Conservation (phyloP, 1,140 invertebrate species). For the Laupala kohalensis region DNA sequence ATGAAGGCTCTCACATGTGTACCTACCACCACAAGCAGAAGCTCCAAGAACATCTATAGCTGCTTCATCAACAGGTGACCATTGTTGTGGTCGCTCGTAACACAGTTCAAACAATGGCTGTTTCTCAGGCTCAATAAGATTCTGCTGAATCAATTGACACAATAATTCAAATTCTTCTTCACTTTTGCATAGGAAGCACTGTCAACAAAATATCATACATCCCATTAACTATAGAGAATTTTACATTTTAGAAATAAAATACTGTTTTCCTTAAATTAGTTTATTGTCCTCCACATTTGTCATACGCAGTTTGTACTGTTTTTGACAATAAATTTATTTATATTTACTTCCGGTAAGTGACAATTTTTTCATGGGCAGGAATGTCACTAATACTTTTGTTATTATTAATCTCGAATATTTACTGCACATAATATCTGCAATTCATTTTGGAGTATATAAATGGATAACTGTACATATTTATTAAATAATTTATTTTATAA, state of each 20-base stretch:
- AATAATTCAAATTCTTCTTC: conserved; percentile 72
- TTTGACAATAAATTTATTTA: too few species aligned
- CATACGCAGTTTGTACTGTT: too few species aligned
- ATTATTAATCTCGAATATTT: too few species aligned
- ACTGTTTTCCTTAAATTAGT: too few species aligned
- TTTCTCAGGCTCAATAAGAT: conserved; percentile 48
- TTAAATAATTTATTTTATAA: too few species aligned
- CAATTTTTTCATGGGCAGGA: too few species aligned
- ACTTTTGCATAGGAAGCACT: conserved; percentile 84
- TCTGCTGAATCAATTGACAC: conserved; percentile 50
- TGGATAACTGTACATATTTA: too few species aligned
- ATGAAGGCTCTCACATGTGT: not conserved
- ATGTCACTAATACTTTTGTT: too few species aligned
- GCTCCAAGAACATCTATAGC: conserved; percentile 30
- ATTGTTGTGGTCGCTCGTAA: conserved; percentile 51
- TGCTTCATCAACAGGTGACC: conserved; percentile 39
- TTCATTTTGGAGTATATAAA: too few species aligned
- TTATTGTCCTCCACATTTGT: too few species aligned
- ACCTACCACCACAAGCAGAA: conserved; percentile 22
- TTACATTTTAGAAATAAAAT: not conserved
- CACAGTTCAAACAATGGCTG: conserved; percentile 73
- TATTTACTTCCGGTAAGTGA: too few species aligned
- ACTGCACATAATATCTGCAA: too few species aligned
- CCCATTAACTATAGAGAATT: not conserved
- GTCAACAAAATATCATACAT: not conserved